phyloP scores from a whole-genome alignment of 2,797 vertebrate species.

The Pterois miles region DNA sequence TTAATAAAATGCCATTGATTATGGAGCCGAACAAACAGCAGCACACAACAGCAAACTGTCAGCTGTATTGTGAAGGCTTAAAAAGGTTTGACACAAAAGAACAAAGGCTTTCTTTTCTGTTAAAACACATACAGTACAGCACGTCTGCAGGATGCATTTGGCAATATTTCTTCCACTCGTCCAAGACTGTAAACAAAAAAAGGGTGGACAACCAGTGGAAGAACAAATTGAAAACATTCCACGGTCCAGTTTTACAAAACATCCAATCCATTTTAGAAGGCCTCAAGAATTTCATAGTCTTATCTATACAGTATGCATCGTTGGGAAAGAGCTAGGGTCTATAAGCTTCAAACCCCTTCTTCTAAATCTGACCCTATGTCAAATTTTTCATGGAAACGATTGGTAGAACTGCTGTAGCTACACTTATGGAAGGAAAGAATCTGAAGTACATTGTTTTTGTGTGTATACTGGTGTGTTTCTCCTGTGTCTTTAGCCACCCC shows the following conservation, averaged over 20 bases:
- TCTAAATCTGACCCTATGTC: constrained; percentile 58
- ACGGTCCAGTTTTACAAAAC: constrained; percentile 62
- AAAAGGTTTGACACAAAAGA: constrained; percentile 31
- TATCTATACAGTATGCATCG: constrained; percentile 60
- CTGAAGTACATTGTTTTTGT: constrained; percentile 65
- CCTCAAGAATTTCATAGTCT: constrained; percentile 74
- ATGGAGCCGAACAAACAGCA: constrained; percentile 30
- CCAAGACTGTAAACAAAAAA: constrained; percentile 78
- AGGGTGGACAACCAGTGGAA: constrained; percentile 62
- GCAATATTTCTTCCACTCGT: constrained; percentile 84
- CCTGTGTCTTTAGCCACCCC: constrained; percentile 52
- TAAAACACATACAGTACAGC: constrained; percentile 81
- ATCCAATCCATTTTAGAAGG: constrained; percentile 78
- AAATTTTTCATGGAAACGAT: constrained; percentile 49
- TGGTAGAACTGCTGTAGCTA: constrained; percentile 76
- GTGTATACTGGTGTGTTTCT: constrained; percentile 70
- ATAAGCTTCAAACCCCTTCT: constrained; percentile 36
- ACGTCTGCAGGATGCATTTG: constrained; percentile 86
- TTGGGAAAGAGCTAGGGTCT: constrained; percentile 58
- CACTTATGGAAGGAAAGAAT: constrained; percentile 83
- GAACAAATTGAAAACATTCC: constrained; percentile 71
- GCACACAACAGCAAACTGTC: constrained; percentile 33
- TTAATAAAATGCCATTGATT: constrained; percentile 21
- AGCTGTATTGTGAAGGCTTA: constrained; percentile 31
- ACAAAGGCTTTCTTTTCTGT: constrained; percentile 63